These are phyloP conservation scores for Taeniopygia guttata DNA, from an alignment of 2,797 vertebrate species.

Conservation along the genomic window DNA sequence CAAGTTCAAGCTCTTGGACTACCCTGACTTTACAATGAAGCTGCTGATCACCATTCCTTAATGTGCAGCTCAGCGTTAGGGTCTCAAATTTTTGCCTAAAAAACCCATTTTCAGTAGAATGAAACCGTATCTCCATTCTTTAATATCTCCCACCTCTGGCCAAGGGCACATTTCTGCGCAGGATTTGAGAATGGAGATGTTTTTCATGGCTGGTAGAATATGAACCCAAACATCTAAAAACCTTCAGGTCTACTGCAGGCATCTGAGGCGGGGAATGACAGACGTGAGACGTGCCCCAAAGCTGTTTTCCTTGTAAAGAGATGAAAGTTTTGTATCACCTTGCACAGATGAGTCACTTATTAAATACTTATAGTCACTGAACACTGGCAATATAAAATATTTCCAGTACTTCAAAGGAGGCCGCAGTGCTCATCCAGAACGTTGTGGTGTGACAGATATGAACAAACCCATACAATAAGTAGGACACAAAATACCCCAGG, in stretches of 20 bases:
- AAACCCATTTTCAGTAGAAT: background rate
- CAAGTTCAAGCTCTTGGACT: background rate
- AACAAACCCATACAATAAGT: background rate
- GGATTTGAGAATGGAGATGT: background rate
- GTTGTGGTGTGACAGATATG: accelerated
- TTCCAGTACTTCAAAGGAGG: background rate
- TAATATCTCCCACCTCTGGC: background rate
- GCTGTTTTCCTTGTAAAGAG: background rate
- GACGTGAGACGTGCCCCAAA: background rate
- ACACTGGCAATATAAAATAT: background rate
- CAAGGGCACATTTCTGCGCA: background rate
- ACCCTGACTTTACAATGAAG: background rate
- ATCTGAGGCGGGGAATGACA: background rate
- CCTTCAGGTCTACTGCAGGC: accelerated
- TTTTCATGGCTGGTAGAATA: background rate
- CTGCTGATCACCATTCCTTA: background rate
- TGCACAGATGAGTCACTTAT: background rate
- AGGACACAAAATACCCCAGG: background rate
- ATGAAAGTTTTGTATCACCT: background rate
- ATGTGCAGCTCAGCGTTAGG: background rate
- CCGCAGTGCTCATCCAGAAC: background rate
- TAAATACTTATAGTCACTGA: background rate
- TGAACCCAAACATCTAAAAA: background rate
- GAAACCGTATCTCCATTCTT: background rate
- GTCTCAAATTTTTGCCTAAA: background rate